Base-by-base conservation (phyloP, 2,888 invertebrate genomes). In the Tenthredo livida region DNA sequence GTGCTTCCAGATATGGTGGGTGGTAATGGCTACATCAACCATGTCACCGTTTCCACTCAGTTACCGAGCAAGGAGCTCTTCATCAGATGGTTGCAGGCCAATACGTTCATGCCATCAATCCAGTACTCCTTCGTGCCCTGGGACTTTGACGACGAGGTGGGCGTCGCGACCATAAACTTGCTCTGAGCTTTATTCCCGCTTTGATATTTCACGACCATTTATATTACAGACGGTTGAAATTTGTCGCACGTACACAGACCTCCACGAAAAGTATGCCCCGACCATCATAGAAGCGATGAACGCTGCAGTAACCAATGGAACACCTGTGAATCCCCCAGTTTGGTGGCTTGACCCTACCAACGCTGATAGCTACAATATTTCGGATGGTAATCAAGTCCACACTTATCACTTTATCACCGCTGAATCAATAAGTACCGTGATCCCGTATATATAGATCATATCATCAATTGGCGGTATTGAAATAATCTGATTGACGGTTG, bases 311-410 rank as follows among this genome's bases (percentile, higher is more conserved):
- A 88, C 89, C 1, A 93, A 94, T 3, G 97, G 97, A 2, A 94
- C 94, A 0, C 97, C 97, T 0, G 96, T 97, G 12, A 96, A 97
- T 92, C 94, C 96, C 1, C 97, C 97, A 0, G 94, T 97, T 37
- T 98, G 97, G 97, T 97, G 97, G 97, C 90, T 96, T 0, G 96
- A 95, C 87, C 97, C 97, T 0, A 91, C 91, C 0, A 96, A 97
- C 89, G 15, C 80, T 2, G 80, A 80, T 21, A 40, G 61, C 40
- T 29, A 61, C 54, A 77, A 10, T 37, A 85, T 67, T 54, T 86
- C 85, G 40, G 73, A 83, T 88, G 21, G 82, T 85, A 83, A 80
- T 80, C 40, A 61, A 37, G 6, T 21, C 40, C 5, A 15, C 3
- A 15, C 25, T 37, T 80, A 54, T 77, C 29, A 29, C 15, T 43